These are phyloP conservation scores for Paracentrotus lividus DNA, from an alignment of 53 echinoderm and acorn worm species.

Conservation along the genomic window DNA sequence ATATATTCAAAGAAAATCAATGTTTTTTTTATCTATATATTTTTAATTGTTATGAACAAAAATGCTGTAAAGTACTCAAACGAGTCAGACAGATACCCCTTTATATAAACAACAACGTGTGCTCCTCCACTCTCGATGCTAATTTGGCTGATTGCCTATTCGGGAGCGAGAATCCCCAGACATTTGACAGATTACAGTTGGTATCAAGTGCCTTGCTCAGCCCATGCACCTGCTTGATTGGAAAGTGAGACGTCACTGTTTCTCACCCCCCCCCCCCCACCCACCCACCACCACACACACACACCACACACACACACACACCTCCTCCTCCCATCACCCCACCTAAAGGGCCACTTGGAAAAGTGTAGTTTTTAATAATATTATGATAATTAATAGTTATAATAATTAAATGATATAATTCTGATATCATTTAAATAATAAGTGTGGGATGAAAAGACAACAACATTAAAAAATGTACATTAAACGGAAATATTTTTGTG, in stretches of 20 bases:
- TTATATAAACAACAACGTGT: slow-evolving; percentile 23
- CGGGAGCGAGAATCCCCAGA: not conserved
- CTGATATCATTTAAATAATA: too few relatives aligned
- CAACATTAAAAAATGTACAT: too few relatives aligned
- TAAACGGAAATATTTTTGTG: too few relatives aligned
- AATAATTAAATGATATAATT: too few relatives aligned
- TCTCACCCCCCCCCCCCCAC: not conserved
- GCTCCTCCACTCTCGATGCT: not conserved
- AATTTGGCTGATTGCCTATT: not conserved
- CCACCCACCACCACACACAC: not conserved
- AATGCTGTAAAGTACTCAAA: not conserved
- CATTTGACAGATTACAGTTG: not conserved
- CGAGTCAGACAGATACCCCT: not conserved
- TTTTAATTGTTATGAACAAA: not conserved
- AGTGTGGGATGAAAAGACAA: too few relatives aligned
- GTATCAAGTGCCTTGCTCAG: not conserved
- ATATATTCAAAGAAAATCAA: too few relatives aligned
- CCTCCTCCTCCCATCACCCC: not conserved
- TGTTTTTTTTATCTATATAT: too few relatives aligned
- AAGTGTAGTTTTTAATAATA: too few relatives aligned
- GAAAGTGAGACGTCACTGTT: not conserved
- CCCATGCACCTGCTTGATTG: slow-evolving; percentile 1
- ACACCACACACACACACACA: not conserved
- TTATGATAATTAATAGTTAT: too few relatives aligned
- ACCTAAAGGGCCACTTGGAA: too few relatives aligned